Base-by-base conservation (phyloP, 2,113 vertebrate genomes). In the Triplophysa dalaica region DNA sequence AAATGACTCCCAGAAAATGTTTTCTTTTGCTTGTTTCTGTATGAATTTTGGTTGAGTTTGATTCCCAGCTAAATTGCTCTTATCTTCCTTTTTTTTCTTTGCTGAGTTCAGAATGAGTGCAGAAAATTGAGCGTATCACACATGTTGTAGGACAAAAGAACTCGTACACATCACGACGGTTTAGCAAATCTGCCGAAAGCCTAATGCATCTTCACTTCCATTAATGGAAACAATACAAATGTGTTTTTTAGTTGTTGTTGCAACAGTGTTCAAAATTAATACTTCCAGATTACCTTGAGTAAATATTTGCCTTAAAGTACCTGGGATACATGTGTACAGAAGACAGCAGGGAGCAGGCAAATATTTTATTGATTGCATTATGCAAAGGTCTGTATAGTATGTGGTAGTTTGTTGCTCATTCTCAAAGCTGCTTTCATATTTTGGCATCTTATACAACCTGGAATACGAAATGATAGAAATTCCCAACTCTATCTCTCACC, bases 171-270 rank as follows among this genome's bases (percentile, higher is more conserved):
- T 75, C 43, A 45, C 61, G 21, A 75, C 70, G 60, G 52, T 75
- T 62, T 26, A 62, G 13, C 4, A 75, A 48, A 48, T 33, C 41
- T 48, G 41, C 41, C 58, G 26, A 17, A n/a, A 29, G 61, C 62
- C n/a, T 77, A 77, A 77, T 65, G 61, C 61, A 65, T 77, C 75
- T 2, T 17, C 61, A 38, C 75, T 77, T 66, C 75, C 62, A 77
- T 77, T 77, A 65, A 38, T n/a, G 12, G 21, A 33, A 52, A 77
- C 48, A 66, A 65, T 77, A 62, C 62, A 29, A 52, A 65, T 38
- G 58, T 50, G 74, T 54, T 77, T 38, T 38, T 17, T 26, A 22
- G 62, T 65, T 65, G 62, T 54, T 26, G 19, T 65, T 26, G 75
- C 75, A 77, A 77, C 75, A 54, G 45, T 48, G 72, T 75, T 63